Base-by-base conservation (phyloP, 1,140 invertebrate species). In the Gryon sp. region DNA sequence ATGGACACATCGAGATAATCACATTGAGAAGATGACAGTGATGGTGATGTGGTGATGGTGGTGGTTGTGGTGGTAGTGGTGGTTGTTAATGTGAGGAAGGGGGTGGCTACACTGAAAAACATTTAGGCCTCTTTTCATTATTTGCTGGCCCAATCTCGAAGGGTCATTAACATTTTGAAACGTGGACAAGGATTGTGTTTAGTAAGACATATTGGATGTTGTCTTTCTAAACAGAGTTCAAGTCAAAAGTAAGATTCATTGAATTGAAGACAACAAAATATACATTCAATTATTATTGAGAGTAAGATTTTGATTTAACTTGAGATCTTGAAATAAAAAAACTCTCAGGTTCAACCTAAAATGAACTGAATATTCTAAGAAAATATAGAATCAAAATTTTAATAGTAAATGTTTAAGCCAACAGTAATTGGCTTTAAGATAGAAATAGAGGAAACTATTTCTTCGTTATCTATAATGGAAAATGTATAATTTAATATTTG, bases 81-180 rank as follows among this genome's bases (percentile, higher is more conserved):
- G 76, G 76, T 83, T 73, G 81, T 85, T 76, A 74, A 81, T 69
- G 77, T 83, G 84, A 86, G 86, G 85, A 86, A 86, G 83, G 79
- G 84, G 82, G 82, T 79, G 83, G 84, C 85, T 88, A 88, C 85
- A 87, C 82, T 84, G 86, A 87, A n/a, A n/a, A 86, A 87, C 86
- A 88, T 87, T 83, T 83, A 85, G 81, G 82, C 83, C 84, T 84
- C n/a, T n/a, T n/a, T n/a, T n/a, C n/a, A n/a, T n/a, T n/a, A n/a
- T n/a, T n/a, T n/a, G n/a, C n/a, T n/a, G n/a, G n/a, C n/a, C n/a
- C n/a, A n/a, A n/a, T n/a, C n/a, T n/a, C n/a, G n/a, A n/a, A n/a
- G n/a, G n/a, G n/a, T n/a, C n/a, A n/a, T n/a, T n/a, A n/a, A n/a
- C n/a, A n/a, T n/a, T n/a, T n/a, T n/a, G n/a, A n/a, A n/a, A 53